Percentiles rank a stretch among this genome's conserved stretches.
Evolutionary conservation across 2,888 invertebrate species (phyloP).

Genomic region (Tholera decimalis): DNA sequence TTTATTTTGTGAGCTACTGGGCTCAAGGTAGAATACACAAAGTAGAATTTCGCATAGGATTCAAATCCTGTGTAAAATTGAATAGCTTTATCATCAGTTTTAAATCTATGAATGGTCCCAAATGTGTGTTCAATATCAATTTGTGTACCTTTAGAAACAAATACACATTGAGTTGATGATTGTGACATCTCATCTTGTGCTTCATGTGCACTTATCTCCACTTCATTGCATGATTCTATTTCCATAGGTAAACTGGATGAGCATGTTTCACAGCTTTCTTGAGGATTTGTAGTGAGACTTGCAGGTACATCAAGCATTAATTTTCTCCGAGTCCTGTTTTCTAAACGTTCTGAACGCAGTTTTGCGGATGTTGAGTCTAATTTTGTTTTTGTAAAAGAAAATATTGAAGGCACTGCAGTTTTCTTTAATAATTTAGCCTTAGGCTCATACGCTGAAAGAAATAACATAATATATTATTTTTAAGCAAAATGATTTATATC

Average conservation of each 20-base stretch:
- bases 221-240: slow-evolving; percentile 8
- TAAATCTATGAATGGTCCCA: slow-evolving; percentile 1
- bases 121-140: background rate
- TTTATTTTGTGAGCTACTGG: no score
- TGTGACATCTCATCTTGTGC: background rate
- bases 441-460: slow-evolving; percentile 7
- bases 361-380: slow-evolving; percentile 4
- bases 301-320: background rate
- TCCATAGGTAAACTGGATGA: background rate
- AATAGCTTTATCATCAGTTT: no score
- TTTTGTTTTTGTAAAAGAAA: slow-evolving; percentile 9
- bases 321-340: slow-evolving; percentile 2
- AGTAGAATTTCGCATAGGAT: no score
- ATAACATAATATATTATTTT: background rate
- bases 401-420: slow-evolving; percentile 14
- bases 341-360: slow-evolving; percentile 8
- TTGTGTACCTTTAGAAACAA: slow-evolving; percentile 6
- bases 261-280: background rate
- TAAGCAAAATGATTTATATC: background rate
- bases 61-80: slow-evolving; percentile 18
- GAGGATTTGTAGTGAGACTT: background rate
- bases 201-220: slow-evolving; percentile 2
- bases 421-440: slow-evolving; percentile 12
- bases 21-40: no score
- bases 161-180: background rate